Evolutionary conservation across 2,797 vertebrate species (phyloP).

Genomic region (Phalanger gymnotis): DNA sequence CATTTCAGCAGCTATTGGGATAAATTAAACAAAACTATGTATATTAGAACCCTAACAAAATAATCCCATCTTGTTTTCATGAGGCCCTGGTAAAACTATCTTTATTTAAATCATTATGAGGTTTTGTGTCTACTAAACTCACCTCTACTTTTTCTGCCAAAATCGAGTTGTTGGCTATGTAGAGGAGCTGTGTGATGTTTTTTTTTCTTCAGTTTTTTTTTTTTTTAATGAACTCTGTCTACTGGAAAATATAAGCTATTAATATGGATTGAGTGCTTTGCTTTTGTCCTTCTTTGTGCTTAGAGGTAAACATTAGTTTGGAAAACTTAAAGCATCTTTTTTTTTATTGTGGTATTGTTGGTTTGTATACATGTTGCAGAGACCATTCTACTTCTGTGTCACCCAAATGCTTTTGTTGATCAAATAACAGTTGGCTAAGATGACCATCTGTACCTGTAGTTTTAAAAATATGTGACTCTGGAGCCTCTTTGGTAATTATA

Average conservation of each 20-base stretch:
- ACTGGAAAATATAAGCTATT: not conserved
- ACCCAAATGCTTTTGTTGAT: conserved; percentile 16
- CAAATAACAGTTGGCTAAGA: conserved; percentile 2
- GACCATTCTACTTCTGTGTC: conserved; percentile 24
- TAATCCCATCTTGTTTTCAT: not conserved
- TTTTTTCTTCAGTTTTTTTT: conserved; percentile 11
- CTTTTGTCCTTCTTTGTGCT: conserved; percentile 13
- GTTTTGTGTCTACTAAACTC: conserved; percentile 21
- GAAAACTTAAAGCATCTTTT: not conserved
- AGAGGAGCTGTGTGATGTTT: conserved; percentile 9
- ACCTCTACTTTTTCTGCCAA: conserved; percentile 30
- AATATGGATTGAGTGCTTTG: not conserved
- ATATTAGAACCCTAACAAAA: not conserved
- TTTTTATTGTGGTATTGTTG: not conserved
- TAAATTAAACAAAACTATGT: not conserved
- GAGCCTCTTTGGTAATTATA: conserved; percentile 27
- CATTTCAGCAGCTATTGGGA: not conserved
- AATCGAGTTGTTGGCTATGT: not conserved
- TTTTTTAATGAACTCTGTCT: not conserved
- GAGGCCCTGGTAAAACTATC: conserved; percentile 1
- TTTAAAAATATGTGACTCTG: conserved; percentile 23
- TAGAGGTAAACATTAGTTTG: conserved; percentile 10
- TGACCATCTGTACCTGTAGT: conserved; percentile 16
- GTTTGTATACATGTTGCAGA: conserved; percentile 30
- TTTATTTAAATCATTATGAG: not conserved